Conservation (phyloP, 2,888 invertebrate species). For the Bembecia ichneumoniformis region DNA sequence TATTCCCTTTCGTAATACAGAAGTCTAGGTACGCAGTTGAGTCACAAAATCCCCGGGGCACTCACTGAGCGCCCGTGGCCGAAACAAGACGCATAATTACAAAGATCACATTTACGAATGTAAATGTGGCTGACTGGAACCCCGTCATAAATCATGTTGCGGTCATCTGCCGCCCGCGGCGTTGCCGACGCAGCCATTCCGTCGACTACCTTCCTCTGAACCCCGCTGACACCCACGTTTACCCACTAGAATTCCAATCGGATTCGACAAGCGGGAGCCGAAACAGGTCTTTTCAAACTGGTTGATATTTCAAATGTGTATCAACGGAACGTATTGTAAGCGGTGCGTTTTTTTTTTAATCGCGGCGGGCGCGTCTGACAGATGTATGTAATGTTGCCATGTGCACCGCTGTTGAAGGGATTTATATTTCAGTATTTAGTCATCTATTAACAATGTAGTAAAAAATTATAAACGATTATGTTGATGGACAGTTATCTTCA, state of each 20-base stretch:
- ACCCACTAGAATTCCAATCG: neutral
- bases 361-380: conserved; percentile 56
- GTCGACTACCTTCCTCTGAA: conserved; percentile 17
- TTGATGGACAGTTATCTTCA: conserved; percentile 1
- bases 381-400: conserved; percentile 65
- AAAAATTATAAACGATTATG: conserved; percentile 7
- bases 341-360: conserved; percentile 55
- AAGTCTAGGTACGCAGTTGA: neutral
- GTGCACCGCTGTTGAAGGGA: conserved; percentile 20
- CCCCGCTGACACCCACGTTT: conserved; percentile 2
- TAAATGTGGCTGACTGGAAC: conserved; percentile 48
- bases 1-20: neutral
- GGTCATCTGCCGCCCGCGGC: conserved; percentile 69
- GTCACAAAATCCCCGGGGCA: neutral
- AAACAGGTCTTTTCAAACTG: conserved; percentile 6
- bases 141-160: conserved; percentile 60
- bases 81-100: conserved; percentile 60
- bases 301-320: conserved; percentile 39
- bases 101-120: conserved; percentile 64
- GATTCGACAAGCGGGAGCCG: neutral
- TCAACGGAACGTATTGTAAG: conserved; percentile 44
- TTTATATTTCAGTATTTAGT: conserved; percentile 6
- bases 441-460: conserved; percentile 10
- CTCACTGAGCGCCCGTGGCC: conserved; percentile 37
- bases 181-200: conserved; percentile 36